Percentiles rank a stretch among this genome's conserved stretches.
Evolutionary conservation across 2,888 invertebrate genomes (phyloP).

Genomic region (Aleiodes alternator): DNA sequence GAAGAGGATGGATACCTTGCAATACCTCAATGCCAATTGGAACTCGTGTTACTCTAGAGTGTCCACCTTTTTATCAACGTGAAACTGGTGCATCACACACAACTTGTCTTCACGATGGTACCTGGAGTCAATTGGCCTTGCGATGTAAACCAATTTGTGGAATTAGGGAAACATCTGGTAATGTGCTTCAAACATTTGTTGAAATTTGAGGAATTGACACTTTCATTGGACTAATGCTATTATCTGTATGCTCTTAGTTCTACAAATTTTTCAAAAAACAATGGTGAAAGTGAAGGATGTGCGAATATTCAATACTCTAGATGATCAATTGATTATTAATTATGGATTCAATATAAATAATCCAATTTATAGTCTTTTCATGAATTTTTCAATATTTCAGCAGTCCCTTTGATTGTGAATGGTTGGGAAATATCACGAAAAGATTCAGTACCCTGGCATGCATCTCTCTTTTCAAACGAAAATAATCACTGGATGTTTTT

Average conservation of each 20-base stretch:
- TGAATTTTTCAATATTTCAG: conserved; percentile 46
- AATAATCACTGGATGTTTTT: conserved; percentile 75
- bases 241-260: too few relatives aligned
- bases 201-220: too few relatives aligned
- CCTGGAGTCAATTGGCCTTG: conserved; percentile 73
- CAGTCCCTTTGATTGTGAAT: conserved; percentile 70
- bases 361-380: too few relatives aligned
- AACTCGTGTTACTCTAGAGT: conserved; percentile 68
- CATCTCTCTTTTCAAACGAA: conserved; percentile 76
- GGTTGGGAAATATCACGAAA: conserved; percentile 69
- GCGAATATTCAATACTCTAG: too few relatives aligned
- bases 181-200: background rate
- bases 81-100: conserved; percentile 60
- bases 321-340: too few relatives aligned
- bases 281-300: too few relatives aligned
- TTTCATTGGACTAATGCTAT: too few relatives aligned
- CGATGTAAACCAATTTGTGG: conserved; percentile 71
- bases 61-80: conserved; percentile 71
- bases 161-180: conserved; percentile 57
- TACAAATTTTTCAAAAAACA: too few relatives aligned
- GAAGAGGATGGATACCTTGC: conserved; percentile 68
- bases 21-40: conserved; percentile 67
- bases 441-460: conserved; percentile 78
- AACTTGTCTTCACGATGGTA: conserved; percentile 73
- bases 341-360: too few relatives aligned